Evolutionary conservation across 2,113 vertebrate species (phyloP).

Genomic region (Camelus dromedarius): DNA sequence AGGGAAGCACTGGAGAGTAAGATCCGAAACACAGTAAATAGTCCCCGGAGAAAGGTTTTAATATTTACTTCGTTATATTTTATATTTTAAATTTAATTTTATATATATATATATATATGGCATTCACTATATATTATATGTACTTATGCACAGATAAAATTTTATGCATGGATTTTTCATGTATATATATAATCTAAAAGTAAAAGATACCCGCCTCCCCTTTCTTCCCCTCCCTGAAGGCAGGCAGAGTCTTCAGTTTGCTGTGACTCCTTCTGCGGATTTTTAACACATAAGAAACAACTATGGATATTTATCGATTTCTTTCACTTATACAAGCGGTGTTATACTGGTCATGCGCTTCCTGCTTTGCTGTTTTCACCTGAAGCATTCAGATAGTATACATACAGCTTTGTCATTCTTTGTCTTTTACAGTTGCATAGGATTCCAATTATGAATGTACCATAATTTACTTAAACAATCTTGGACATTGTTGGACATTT

Average conservation of each 20-base stretch:
- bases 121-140: too few species aligned
- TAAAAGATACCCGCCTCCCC: neutral
- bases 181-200: neutral
- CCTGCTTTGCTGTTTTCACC: neutral
- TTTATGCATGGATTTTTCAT: too few species aligned
- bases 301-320: neutral
- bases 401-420: neutral
- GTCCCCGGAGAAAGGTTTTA: neutral
- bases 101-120: neutral
- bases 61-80: neutral
- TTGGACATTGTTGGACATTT: neutral
- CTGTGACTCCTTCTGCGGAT: neutral
- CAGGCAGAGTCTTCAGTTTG: neutral
- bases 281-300: neutral
- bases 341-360: neutral
- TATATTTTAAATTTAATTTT: neutral
- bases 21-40: neutral
- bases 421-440: neutral
- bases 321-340: neutral
- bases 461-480: too few species aligned
- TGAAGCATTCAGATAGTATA: neutral
- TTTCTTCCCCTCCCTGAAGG: neutral
- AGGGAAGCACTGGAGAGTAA: neutral
- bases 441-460: neutral
- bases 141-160: too few species aligned